Evolutionary conservation across 2,888 invertebrate genomes (phyloP), one percentile per base, ranked within the genome.

Genomic region (Meteorus colon): DNA sequence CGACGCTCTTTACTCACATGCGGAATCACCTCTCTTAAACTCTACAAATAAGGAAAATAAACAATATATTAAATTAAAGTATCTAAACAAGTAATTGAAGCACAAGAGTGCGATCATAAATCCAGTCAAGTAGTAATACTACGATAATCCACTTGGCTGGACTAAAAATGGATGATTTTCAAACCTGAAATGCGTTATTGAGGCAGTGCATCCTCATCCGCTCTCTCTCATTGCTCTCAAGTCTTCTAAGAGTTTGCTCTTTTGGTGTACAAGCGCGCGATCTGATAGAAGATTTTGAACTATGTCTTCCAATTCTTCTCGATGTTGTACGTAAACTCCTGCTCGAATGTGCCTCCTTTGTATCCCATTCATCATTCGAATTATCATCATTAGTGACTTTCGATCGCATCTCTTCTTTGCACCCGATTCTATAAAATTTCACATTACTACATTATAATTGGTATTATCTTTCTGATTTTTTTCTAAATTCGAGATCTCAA

Each of bases 1-100:
- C 96, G 95, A 76, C 96, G 91, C 82, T 96, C 96, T 90, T 95
- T 94, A 88, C 95, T 95, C 51, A 96, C 94, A 85, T 96, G 96
- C 0, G 96, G 96, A 82, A 96, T 96, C 2, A 96, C 96, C 86
- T 95, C 94, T 41, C 96, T 92, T 70, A 96, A 91, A 84, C 95
- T 95, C 93, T 96, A 91, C 27, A 92, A 90, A 19, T 10, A 16
- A n/a, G n/a, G 14, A 8, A 63, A 48, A 65, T 31, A 24, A 72
- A 72, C 14, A 48, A 59, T n/a, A 59, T 14, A 10, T 24, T n/a
- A 48, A 29, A 34, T 12, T 69, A 19, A 55, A 55, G 10, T 14
- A 5, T 63, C 31, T 8, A 6, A 24, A n/a, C 6, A n/a, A 3
- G 6, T 6, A 34, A 34, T 34, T 63, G 31, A 34, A 5, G 2